Evolutionary conservation across 1,140 invertebrate species (phyloP).

Genomic region (Calephelis virginiensis): DNA sequence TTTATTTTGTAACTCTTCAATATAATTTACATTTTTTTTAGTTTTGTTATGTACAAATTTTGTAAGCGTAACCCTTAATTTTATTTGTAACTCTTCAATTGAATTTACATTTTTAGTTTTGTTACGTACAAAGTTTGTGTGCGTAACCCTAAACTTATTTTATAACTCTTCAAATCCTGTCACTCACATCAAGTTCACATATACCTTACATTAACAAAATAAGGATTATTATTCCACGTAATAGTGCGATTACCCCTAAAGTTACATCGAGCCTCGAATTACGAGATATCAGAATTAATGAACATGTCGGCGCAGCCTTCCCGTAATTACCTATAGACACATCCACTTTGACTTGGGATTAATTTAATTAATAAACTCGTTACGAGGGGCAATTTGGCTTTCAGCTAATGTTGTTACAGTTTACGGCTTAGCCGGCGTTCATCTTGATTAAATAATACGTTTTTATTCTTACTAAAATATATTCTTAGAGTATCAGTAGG

Average conservation of each 20-base stretch:
- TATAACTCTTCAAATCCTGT: too few relatives aligned
- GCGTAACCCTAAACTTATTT: too few relatives aligned
- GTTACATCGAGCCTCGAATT: conserved; percentile 5
- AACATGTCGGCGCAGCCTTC: conserved; percentile 36
- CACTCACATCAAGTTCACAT: too few relatives aligned
- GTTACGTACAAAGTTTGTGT: too few relatives aligned
- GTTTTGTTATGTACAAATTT: too few relatives aligned
- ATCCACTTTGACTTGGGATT: conserved; percentile 41
- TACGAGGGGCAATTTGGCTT: conserved; percentile 53
- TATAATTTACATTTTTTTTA: too few relatives aligned
- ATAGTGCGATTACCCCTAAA: conserved; percentile 2
- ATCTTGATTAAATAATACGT: not conserved
- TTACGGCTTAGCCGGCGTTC: conserved; percentile 25
- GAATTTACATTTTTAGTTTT: too few relatives aligned
- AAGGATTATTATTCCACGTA: not conserved
- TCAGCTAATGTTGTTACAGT: conserved; percentile 40
- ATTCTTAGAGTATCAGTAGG: too few relatives aligned
- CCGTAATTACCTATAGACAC: conserved; percentile 42
- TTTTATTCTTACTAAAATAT: too few relatives aligned
- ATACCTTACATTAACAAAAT: not conserved
- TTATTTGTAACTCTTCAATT: too few relatives aligned
- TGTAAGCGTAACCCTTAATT: too few relatives aligned
- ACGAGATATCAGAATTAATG: conserved; percentile 36
- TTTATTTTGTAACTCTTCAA: too few relatives aligned
- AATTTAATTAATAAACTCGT: conserved; percentile 66